phyloP scores from a whole-genome alignment of 2,888 invertebrate species.

The Drosophila formosana region DNA sequence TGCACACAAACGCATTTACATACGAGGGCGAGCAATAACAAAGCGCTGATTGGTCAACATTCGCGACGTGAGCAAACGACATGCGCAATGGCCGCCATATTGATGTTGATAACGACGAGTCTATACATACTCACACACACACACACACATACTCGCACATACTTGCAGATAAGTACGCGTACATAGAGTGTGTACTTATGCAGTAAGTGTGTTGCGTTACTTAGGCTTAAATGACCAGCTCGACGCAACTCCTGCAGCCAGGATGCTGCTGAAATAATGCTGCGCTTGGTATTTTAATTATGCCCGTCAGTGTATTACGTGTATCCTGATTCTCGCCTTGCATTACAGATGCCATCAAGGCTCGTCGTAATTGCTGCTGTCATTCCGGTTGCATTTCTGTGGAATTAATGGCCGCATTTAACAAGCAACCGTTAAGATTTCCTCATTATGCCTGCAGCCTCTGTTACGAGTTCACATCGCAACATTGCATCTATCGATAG shows the following conservation, averaged over 20 bases:
- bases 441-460: neutral
- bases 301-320: constrained; percentile 31
- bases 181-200: constrained; percentile 3
- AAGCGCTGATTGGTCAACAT: constrained; percentile 73
- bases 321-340: constrained; percentile 30
- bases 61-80: constrained; percentile 41
- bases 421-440: neutral
- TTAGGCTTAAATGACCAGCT: constrained; percentile 35
- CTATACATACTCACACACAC: constrained; percentile 17
- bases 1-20: neutral
- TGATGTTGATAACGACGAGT: constrained; percentile 48
- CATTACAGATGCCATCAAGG: constrained; percentile 40
- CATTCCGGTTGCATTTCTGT: constrained; percentile 14
- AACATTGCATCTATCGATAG: neutral
- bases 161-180: constrained; percentile 2
- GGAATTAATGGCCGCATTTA: constrained; percentile 8
- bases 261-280: constrained; percentile 52
- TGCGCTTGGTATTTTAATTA: constrained; percentile 46
- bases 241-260: constrained; percentile 18
- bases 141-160: constrained; percentile 11
- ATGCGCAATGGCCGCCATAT: constrained; percentile 84
- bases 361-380: constrained; percentile 16
- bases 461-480: neutral
- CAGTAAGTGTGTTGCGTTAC: constrained; percentile 27
- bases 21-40: constrained; percentile 52